A percentile compares a stretch with the other conserved stretches of the same genome.
phyloP scores from a whole-genome alignment of 2,797 vertebrate genomes.

The Pelodytes ibericus region DNA sequence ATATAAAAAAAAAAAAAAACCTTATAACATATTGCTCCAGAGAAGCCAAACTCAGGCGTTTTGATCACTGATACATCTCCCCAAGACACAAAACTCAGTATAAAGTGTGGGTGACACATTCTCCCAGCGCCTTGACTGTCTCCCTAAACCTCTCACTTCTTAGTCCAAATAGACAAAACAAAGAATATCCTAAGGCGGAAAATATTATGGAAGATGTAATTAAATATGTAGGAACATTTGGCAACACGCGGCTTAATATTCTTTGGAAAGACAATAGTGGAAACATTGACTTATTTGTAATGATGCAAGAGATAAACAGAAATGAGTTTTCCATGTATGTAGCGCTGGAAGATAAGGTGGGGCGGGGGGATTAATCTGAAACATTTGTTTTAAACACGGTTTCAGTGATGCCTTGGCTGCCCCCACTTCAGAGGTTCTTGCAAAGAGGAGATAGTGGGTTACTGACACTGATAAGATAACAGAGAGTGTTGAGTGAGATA shows the following conservation, averaged over 20 bases:
- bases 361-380: conserved; percentile 5
- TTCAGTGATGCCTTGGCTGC: conserved; percentile 17
- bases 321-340: conserved; percentile 31
- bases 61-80: conserved; percentile 30
- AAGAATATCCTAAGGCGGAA: conserved; percentile 46
- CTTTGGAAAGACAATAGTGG: conserved; percentile 49
- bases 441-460: not conserved
- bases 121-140: conserved; percentile 28
- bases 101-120: conserved; percentile 19
- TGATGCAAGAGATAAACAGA: conserved; percentile 42
- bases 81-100: conserved; percentile 11
- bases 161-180: conserved; percentile 54
- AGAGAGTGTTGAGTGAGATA: conserved; percentile 13
- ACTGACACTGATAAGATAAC: not conserved
- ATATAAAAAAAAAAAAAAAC: conserved; percentile 26
- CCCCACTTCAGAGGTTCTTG: conserved; percentile 2
- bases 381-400: conserved; percentile 13
- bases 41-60: conserved; percentile 43
- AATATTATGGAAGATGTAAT: conserved; percentile 54
- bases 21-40: conserved; percentile 39
- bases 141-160: conserved; percentile 28
- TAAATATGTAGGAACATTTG: conserved; percentile 55
- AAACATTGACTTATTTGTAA: conserved; percentile 49
- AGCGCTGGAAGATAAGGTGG: conserved; percentile 35
- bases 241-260: conserved; percentile 13